Evolutionary conservation across 1,140 invertebrate species (phyloP).

Genomic region (Drosophila teissieri): DNA sequence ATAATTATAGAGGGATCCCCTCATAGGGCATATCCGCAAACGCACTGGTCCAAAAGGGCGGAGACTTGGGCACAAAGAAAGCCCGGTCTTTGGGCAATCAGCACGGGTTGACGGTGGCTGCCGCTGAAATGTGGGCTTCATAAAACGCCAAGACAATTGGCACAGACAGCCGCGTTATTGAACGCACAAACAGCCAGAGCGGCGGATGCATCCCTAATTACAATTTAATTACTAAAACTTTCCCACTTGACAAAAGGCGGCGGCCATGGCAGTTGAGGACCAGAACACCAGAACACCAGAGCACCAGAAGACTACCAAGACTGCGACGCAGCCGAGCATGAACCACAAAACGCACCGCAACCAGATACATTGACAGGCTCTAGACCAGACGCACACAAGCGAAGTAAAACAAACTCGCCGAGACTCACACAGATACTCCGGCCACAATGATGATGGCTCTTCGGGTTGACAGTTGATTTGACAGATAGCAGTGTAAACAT

Average conservation of each 20-base stretch:
- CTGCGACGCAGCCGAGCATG: conserved; percentile 59
- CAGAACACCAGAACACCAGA: neutral
- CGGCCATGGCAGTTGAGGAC: conserved; percentile 64
- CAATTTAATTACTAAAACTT: conserved; percentile 83
- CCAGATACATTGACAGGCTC: conserved; percentile 24
- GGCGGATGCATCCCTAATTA: conserved; percentile 81
- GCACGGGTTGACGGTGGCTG: conserved; percentile 45
- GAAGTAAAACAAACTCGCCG: conserved; percentile 1
- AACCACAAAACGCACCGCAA: conserved; percentile 68
- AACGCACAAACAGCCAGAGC: conserved; percentile 51
- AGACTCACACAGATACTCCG: conserved; percentile 14
- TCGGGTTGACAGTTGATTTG: conserved; percentile 81
- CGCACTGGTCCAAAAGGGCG: conserved; percentile 6
- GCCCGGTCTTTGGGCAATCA: conserved; percentile 9
- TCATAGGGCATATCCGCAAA: conserved; percentile 4
- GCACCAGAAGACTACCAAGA: conserved; percentile 7
- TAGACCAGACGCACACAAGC: too few species aligned
- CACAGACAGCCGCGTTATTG: conserved; percentile 74
- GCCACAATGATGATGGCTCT: conserved; percentile 65
- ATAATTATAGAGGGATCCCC: neutral
- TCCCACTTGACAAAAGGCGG: conserved; percentile 79
- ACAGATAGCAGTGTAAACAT: conserved; percentile 81
- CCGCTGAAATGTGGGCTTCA: conserved; percentile 48
- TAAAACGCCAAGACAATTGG: conserved; percentile 80
- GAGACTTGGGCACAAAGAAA: conserved; percentile 1